These are phyloP conservation scores for Aeoliscus strigatus DNA, from an alignment of 2,797 vertebrate genomes.

Conservation along the genomic window DNA sequence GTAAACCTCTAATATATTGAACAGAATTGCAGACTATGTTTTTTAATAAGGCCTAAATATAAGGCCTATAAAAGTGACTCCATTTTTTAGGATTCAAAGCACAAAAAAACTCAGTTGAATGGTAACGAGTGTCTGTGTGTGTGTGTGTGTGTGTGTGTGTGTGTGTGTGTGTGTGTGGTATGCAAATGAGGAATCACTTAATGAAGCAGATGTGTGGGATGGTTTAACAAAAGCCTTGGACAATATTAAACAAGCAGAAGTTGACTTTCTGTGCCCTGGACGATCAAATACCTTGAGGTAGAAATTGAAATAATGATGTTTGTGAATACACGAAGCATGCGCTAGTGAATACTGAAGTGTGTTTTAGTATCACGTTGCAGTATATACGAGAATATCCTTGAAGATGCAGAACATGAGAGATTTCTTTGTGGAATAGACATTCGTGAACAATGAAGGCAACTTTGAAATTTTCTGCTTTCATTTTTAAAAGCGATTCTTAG, in stretches of 20 bases:
- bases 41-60: constrained; percentile 37
- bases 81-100: constrained; percentile 64
- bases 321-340: constrained; percentile 15
- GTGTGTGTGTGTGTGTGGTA: constrained; percentile 32
- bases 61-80: constrained; percentile 55
- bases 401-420: too few relatives aligned
- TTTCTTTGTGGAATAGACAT: too few relatives aligned
- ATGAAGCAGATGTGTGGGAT: constrained; percentile 24
- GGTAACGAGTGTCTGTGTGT: too few relatives aligned
- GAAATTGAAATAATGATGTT: constrained; percentile 7
- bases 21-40: constrained; percentile 56
- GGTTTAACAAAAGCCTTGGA: constrained; percentile 31
- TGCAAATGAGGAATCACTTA: constrained; percentile 46
- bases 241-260: constrained; percentile 25
- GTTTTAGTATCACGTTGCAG: not conserved
- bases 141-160: too few relatives aligned
- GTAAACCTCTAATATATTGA: constrained; percentile 36
- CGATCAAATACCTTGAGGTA: constrained; percentile 23
- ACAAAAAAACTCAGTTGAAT: constrained; percentile 52
- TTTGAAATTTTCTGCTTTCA: too few relatives aligned
- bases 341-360: constrained; percentile 6
- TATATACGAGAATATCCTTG: too few relatives aligned
- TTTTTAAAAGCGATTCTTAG: too few relatives aligned
- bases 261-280: constrained; percentile 9
- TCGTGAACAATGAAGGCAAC: too few relatives aligned